Evolutionary conservation across 2,888 invertebrate species (phyloP), one percentile per base, ranked within the genome.

Genomic region (Lasioglossum morio): DNA sequence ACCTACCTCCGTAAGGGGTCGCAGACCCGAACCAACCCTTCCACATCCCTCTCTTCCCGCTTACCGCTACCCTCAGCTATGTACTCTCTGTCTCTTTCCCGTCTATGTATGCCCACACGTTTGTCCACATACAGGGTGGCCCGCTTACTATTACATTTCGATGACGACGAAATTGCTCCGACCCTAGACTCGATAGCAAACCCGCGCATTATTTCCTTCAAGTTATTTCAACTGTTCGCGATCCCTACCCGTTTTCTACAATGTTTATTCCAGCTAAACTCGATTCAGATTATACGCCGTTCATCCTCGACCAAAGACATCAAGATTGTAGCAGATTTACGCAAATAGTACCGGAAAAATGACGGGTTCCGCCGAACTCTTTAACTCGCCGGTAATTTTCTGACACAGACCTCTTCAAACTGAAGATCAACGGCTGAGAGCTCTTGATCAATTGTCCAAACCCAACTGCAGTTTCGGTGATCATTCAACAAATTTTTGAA

Each of bases 1-100:
- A 78, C 81, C 84, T 86, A 87, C 85, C 84, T 66, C 86, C 81
- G 75, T 78, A 73, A 82, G 87, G 87, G 89, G 86, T 92, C 89
- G 89, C 89, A 88, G 83, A 91, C 88, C 88, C 85, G 72, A 86
- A 82, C 34, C 78, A 86, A 78, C 84, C 88, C 88, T 87, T 89
- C 76, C 83, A 86, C 77, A 79, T 88, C 85, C 84, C 85, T 74
- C 80, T n/a, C 53, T 53, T n/a, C 23, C 53, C n/a, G 53, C 53
- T 53, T 23, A 10, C 53, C 23, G 8, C 10, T 53, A n/a, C 53
- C 53, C 53, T 53, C 72, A 74, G 12, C 14, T 79, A n/a, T 73
- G 46, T 74, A 78, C 40, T 75, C 10, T 53, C 10, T 63, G 74
- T 77, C 84, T 76, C 75, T 66, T 48, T 43, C 60, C 53, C 48